Percentiles rank a stretch among this genome's conserved stretches.
These are phyloP conservation scores for Oreortyx pictus DNA, from an alignment of 2,797 vertebrate species.

Conservation along the genomic window DNA sequence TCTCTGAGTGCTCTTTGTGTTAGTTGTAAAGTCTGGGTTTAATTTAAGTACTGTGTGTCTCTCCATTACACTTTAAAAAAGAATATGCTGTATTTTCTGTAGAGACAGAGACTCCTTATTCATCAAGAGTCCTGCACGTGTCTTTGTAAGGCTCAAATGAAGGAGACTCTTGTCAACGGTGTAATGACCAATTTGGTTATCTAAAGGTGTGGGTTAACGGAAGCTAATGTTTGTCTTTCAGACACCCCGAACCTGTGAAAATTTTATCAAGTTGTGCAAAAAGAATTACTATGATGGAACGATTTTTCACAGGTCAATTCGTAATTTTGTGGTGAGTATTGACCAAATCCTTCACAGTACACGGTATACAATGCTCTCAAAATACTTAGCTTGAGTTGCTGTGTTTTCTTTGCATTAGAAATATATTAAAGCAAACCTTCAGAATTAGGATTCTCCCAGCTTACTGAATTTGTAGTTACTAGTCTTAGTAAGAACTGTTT, in stretches of 20 bases:
- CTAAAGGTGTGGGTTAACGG: neutral
- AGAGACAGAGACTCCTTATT: neutral
- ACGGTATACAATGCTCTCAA: neutral
- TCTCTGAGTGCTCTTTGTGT: neutral
- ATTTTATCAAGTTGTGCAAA: constrained; percentile 94
- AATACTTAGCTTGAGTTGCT: neutral
- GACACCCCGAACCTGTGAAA: constrained; percentile 94
- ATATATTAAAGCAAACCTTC: neutral
- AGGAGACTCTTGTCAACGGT: neutral
- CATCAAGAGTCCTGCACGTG: neutral
- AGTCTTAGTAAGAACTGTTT: neutral
- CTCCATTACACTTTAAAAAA: neutral
- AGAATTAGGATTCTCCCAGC: neutral
- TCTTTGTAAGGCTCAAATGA: neutral
- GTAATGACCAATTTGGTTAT: neutral
- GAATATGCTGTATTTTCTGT: neutral
- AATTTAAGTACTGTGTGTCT: neutral
- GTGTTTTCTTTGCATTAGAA: neutral
- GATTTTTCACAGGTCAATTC: constrained; percentile 94
- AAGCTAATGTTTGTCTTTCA: constrained; percentile 51
- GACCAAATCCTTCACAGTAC: neutral
- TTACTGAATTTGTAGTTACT: neutral
- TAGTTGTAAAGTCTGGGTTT: neutral
- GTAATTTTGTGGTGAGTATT: constrained; percentile 93
- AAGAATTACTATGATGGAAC: constrained; percentile 93